Conservation (phyloP, 2,797 vertebrate species). For the Gallirallus australis region DNA sequence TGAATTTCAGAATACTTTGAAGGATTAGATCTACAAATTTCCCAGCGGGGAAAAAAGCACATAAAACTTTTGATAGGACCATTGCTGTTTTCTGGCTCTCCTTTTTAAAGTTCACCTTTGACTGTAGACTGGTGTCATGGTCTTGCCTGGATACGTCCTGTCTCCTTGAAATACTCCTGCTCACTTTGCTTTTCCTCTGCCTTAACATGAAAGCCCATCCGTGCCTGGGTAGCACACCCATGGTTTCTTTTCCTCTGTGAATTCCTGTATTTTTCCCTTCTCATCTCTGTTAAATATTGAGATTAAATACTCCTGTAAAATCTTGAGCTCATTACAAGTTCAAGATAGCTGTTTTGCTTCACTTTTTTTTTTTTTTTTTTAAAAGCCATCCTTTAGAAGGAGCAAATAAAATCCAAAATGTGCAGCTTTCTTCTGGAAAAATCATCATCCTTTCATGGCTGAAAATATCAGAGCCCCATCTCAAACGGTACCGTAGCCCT, state of each 20-base stretch:
- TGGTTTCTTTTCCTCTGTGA: not conserved
- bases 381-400: not conserved
- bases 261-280: not conserved
- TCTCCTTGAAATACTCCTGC: not conserved
- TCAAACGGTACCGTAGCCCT: rapidly evolving
- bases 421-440: not conserved
- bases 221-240: rapidly evolving
- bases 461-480: not conserved
- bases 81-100: not conserved
- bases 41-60: not conserved
- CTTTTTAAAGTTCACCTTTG: rapidly evolving
- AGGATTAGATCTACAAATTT: not conserved
- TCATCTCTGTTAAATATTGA: not conserved
- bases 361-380: not conserved
- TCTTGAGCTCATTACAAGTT: not conserved
- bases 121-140: rapidly evolving
- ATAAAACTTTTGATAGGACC: not conserved
- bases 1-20: not conserved
- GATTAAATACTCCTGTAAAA: not conserved
- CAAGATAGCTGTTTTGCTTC: not conserved
- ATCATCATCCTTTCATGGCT: not conserved
- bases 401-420: not conserved
- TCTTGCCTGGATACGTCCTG: not conserved
- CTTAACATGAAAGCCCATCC: not conserved
- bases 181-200: not conserved